A percentile compares a stretch with the other conserved stretches of the same genome.
phyloP scores from a whole-genome alignment of 1,140 invertebrate genomes.

The Zaprionus capensis region DNA sequence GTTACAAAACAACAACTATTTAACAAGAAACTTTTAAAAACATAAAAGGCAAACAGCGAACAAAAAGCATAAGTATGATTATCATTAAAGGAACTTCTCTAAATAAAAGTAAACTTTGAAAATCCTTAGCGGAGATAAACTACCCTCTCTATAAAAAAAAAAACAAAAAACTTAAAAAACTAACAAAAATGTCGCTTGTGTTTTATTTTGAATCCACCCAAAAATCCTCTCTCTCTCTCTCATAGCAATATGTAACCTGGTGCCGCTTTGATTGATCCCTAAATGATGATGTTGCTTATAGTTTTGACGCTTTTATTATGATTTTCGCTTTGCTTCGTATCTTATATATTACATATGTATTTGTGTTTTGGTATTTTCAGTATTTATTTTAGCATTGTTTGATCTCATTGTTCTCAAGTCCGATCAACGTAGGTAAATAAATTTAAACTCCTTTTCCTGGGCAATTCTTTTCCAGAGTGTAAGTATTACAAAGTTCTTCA shows the following conservation, averaged over 20 bases:
- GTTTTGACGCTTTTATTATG: slow-evolving; percentile 4
- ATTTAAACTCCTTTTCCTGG: background rate
- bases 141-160: slow-evolving; percentile 78
- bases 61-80: slow-evolving; percentile 77
- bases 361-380: slow-evolving; percentile 18
- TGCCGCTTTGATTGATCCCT: slow-evolving; percentile 26
- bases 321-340: slow-evolving; percentile 11
- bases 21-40: slow-evolving; percentile 53
- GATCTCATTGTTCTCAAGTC: background rate
- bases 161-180: slow-evolving; percentile 52
- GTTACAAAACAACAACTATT: slow-evolving; percentile 66
- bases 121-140: slow-evolving; percentile 80
- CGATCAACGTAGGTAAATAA: background rate
- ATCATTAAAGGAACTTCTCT: slow-evolving; percentile 82
- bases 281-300: slow-evolving; percentile 16
- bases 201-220: slow-evolving; percentile 67
- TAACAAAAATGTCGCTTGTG: slow-evolving; percentile 67
- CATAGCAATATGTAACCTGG: slow-evolving; percentile 15
- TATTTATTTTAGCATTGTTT: background rate
- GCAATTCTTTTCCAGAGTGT: background rate
- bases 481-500: background rate
- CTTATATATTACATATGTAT: background rate
- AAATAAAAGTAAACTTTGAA: slow-evolving; percentile 83
- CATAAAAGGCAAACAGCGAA: slow-evolving; percentile 58
- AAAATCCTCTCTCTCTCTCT: slow-evolving; percentile 13